Conservation (phyloP, 2,113 vertebrate species). For the Labeo catla region DNA sequence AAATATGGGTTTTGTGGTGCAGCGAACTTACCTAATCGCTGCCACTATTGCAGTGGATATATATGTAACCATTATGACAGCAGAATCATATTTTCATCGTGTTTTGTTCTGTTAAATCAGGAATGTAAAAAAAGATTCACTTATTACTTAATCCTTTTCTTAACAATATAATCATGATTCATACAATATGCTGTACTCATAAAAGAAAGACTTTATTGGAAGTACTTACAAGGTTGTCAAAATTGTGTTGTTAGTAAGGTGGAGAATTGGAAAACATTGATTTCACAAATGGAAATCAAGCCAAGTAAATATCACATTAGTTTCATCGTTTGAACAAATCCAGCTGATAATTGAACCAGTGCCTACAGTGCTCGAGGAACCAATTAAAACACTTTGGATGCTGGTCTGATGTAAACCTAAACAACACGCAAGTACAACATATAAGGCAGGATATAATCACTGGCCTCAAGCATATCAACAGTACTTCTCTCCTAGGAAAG, state of each 20-base stretch:
- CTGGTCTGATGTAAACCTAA: not conserved
- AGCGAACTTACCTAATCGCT: conserved; percentile 55
- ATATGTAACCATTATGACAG: not conserved
- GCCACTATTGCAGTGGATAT: conserved; percentile 64
- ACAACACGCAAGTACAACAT: not conserved
- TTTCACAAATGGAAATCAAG: not conserved
- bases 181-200: not conserved
- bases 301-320: not conserved
- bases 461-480: not conserved
- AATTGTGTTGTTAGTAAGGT: not conserved
- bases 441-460: not conserved
- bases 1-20: conserved; percentile 71
- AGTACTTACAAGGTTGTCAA: not conserved
- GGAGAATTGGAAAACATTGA: not conserved
- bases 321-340: not conserved
- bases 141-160: not conserved
- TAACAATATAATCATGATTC: not conserved
- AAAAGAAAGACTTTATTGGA: not conserved
- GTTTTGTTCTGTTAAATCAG: not conserved
- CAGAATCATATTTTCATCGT: not conserved
- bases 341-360: not conserved
- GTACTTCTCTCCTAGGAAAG: not conserved
- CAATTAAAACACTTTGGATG: not conserved
- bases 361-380: not conserved
- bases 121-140: not conserved